Percentiles rank a stretch among this genome's conserved stretches.
Evolutionary conservation across 2,888 invertebrate genomes (phyloP).

Genomic region (Empis livida): DNA sequence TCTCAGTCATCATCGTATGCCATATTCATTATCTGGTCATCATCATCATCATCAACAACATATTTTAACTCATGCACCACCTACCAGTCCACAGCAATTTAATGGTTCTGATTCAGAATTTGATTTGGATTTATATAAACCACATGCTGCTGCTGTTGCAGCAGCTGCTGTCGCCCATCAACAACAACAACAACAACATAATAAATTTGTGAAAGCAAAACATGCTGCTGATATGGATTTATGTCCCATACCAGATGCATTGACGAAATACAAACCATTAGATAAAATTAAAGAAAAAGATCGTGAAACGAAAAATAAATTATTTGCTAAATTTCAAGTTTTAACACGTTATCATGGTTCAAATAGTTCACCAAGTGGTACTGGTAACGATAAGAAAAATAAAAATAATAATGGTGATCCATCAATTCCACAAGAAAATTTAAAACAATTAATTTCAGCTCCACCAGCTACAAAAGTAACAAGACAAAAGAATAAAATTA

Average conservation of each 20-base stretch:
- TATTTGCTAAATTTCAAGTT: conserved; percentile 40
- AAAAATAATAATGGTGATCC: conserved; percentile 14
- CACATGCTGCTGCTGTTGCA: conserved; percentile 7
- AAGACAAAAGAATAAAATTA: conserved; percentile 68
- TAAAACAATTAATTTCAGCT: conserved; percentile 51
- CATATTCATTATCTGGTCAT: conserved; percentile 6
- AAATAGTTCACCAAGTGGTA: neutral
- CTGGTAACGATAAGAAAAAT: conserved; percentile 17
- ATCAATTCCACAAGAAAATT: conserved; percentile 51
- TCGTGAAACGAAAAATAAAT: conserved; percentile 38
- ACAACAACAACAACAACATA: neutral
- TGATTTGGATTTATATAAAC: conserved; percentile 27
- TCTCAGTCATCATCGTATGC: conserved; percentile 7
- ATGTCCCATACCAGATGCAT: conserved; percentile 22
- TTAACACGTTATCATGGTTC: conserved; percentile 34
- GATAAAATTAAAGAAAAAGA: conserved; percentile 36
- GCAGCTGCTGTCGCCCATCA: conserved; percentile 4
- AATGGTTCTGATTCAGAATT: conserved; percentile 25
- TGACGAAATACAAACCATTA: conserved; percentile 27
- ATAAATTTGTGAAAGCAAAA: conserved; percentile 20
- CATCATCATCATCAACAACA: conserved; percentile 8
- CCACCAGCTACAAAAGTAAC: conserved; percentile 66
- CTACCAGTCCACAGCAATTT: conserved; percentile 11
- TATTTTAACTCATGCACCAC: conserved; percentile 1
- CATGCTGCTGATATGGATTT: conserved; percentile 24